Base-by-base conservation (phyloP, 2,888 invertebrate genomes). In the Tromatobia lineatoria region DNA sequence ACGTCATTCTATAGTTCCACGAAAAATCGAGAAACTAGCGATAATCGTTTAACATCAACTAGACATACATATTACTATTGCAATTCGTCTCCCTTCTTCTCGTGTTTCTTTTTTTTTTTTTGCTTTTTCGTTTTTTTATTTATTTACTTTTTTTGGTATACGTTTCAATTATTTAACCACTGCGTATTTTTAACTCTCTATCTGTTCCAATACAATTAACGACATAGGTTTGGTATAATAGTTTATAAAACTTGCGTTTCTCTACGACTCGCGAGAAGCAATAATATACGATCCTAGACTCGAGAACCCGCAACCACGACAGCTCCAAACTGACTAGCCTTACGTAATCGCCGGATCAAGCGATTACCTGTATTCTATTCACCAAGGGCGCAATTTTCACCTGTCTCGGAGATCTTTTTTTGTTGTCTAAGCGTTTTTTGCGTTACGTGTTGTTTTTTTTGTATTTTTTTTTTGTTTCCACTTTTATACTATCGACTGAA, bases 281-380 rank as follows among this genome's bases (percentile, higher is more conserved):
- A 80, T 73, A 75, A 76, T 70, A 83, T 70, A 83, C 73, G 59
- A 71, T 71, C 67, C 57, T 76, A 69, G 61, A 79, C 50, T 81
- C 61, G 59, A 74, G 59, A 34, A n/a, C 23, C 34, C 45, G 75
- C 25, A 45, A 75, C 64, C 64, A 47, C 61, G 29, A 71, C 23
- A 84, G 57, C 74, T 75, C 66, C 23, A 18, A 90, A 84, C 88
- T 91, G 92, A 92, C 92, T 92, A 92, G 92, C 88, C 90, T 90
- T 89, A 88, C 83, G 88, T 89, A 64, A 89, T 90, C 90, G 90
- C 91, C 90, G 89, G 88, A 88, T 88, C 86, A 87, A 87, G 76
- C 34, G 29, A n/a, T 75, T 45, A 57, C 23, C 34, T 64, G 47
- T 59, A 54, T 71, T 75, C 64, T 54, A 64, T 75, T 57, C 64